phyloP scores from a whole-genome alignment of 2,113 vertebrate genomes.

The Entomyzon cyanotis region DNA sequence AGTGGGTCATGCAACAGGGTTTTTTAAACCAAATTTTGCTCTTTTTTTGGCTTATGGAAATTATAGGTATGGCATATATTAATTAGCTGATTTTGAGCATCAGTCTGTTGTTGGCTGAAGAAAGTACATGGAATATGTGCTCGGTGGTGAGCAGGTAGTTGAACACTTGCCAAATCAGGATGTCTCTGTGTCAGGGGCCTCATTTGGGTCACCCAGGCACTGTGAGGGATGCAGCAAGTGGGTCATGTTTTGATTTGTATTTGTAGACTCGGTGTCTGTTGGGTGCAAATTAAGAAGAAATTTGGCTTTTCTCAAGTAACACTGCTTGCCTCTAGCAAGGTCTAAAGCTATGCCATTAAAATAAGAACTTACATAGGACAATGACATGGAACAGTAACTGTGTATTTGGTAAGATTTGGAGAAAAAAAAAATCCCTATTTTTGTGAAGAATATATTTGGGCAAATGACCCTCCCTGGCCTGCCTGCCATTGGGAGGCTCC shows the following conservation, averaged over 20 bases:
- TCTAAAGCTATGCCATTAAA: not conserved
- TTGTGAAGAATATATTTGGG: not conserved
- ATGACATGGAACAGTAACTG: too few species aligned
- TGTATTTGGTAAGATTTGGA: not conserved
- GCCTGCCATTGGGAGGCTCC: accelerated
- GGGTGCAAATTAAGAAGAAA: not conserved
- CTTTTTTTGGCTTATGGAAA: not conserved
- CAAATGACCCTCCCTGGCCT: not conserved
- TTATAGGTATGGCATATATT: not conserved
- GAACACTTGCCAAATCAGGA: not conserved
- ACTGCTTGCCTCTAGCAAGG: not conserved
- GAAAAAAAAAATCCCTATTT: not conserved
- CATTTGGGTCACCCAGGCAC: not conserved
- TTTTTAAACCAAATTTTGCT: not conserved
- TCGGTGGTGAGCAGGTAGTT: not conserved
- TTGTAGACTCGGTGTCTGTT: not conserved
- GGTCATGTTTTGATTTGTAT: not conserved
- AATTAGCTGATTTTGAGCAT: not conserved
- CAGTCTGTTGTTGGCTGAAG: not conserved
- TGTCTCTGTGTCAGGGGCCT: not conserved
- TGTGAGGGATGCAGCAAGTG: not conserved
- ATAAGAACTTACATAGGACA: not conserved
- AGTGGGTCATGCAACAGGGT: not conserved
- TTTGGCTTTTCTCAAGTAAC: not conserved
- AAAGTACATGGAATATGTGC: not conserved